Base-by-base conservation (phyloP, 2,888 invertebrate genomes). In the Silvanus unidentatus region DNA sequence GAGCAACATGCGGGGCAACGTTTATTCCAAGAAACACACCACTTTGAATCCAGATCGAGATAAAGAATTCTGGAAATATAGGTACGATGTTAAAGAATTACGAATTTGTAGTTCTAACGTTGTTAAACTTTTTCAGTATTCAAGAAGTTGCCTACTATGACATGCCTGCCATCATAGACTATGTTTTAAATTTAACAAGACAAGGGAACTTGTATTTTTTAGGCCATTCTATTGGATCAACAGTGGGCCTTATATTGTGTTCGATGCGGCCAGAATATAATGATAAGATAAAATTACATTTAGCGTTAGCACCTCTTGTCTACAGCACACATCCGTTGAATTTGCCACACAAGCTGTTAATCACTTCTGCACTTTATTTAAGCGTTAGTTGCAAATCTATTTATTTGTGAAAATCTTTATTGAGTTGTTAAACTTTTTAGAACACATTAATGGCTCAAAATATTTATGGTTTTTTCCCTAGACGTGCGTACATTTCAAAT, bases 171-270 rank as follows among this genome's bases (percentile, higher is more conserved):
- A 74, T 73, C 56, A 72, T 84, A 16, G 77, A 84, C 57, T 76
- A 77, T 59, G 73, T 79, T 2, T 63, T 82, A 36, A 62, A 68
- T 1, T 53, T 53, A 14, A 79, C 81, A 0, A 70, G 72, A 1
- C 69, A 75, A 29, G 52, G 69, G 10, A 65, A 74, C 38, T 49
- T 84, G 8, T 73, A 71, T 53, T 82, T 79, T 63, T 66, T 81
- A n/a, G 83, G 82, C 1, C 81, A 83, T 61, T 82, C 80, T 1
- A 79, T 83, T 68, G 82, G 81, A 16, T 72, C 74, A 1, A 70
- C 74, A 5, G 65, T 69, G 45, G 72, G 71, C 49, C 72, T 71
- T 46, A 73, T 74, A n/a, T 60, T 75, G 62, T 63, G 70, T 40
- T 71, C 75, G 1, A 58, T 60, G 34, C 65, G 65, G 8, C 70